Base-by-base conservation (phyloP, 2,797 vertebrate genomes). In the Anguilla obscura region DNA sequence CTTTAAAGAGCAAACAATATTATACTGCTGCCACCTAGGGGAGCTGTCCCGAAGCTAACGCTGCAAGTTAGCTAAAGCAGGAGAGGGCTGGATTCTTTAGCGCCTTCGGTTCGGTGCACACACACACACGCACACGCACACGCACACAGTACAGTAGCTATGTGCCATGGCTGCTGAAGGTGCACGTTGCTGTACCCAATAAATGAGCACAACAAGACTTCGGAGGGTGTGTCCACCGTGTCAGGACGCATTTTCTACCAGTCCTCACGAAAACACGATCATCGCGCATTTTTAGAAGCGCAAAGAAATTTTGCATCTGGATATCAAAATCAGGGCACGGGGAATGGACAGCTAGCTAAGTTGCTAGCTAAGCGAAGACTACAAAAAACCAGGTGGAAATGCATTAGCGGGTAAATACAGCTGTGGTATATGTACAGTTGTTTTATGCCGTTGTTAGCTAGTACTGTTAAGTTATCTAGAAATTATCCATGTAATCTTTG, bases 401-500 rank as follows among this genome's bases (percentile, higher is more conserved):
- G 88, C 87, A 86, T 82, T 88, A 90, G 58, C 82, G 27, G 88
- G 90, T 89, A 84, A 27, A 33, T 82, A 82, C n/a, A 84, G 27
- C 18, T 82, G n/a, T n/a, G 36, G 56, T 27, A 50, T 1, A 52
- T 27, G 80, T 52, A 27, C 30, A 4, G 27, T 56, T 56, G 52
- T 84, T 84, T 84, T 84, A 1, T 54, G 27, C n/a, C 12, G 2
- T 84, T 30, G 1, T 12, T 10, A 40, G 2, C 10, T 52, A 12
- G 40, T 91, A 58, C 85, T 71, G 7, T 60, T 88, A 88, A 89
- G 88, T 87, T 89, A 14, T 27, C 88, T 89, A 87, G 50, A 79
- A 86, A 89, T 91, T 88, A 90, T 88, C 89, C 89, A 90, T 89
- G 71, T 90, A 56, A 88, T 90, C 21, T 45, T 92, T 89, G 90